Percentiles rank a stretch among this genome's conserved stretches.
phyloP scores from a whole-genome alignment of 2,113 vertebrate species.

The Boleophthalmus pectinirostris region DNA sequence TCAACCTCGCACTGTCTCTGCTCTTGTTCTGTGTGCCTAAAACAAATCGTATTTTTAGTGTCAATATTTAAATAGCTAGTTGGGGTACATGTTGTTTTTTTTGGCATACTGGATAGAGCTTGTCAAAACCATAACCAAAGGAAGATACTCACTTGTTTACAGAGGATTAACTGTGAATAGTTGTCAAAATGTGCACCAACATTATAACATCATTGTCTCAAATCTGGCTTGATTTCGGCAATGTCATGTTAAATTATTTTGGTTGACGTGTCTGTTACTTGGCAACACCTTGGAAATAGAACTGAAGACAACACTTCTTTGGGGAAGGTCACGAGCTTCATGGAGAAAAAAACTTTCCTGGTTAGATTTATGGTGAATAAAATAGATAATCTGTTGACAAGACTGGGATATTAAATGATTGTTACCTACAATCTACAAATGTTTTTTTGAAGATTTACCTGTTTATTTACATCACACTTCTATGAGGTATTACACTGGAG shows the following conservation, averaged over 20 bases:
- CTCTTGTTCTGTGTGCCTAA: not conserved
- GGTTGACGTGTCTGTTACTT: not conserved
- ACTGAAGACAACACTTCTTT: not conserved
- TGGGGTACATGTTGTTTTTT: conserved; percentile 6
- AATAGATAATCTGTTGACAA: too few relatives aligned
- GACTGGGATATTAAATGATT: too few relatives aligned
- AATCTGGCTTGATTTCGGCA: conserved; percentile 40
- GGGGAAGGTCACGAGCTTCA: not conserved
- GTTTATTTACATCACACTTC: too few relatives aligned
- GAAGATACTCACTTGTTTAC: conserved; percentile 37
- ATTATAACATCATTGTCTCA: conserved; percentile 1
- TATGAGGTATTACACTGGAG: too few relatives aligned
- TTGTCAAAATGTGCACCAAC: conserved; percentile 30
- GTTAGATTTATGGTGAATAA: not conserved
- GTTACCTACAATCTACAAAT: too few relatives aligned
- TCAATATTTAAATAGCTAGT: conserved; percentile 8
- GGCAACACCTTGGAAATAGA: not conserved
- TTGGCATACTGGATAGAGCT: conserved; percentile 18
- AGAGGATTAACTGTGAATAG: conserved; percentile 30
- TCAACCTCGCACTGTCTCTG: conserved; percentile 3
- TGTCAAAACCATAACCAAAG: conserved; percentile 38
- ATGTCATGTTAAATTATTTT: conserved; percentile 16
- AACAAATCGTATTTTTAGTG: conserved; percentile 8
- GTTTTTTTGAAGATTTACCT: too few relatives aligned
- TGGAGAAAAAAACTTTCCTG: not conserved